Evolutionary conservation across 2,888 invertebrate genomes (phyloP), one percentile per base, ranked within the genome.

Genomic region (Seira musarum): DNA sequence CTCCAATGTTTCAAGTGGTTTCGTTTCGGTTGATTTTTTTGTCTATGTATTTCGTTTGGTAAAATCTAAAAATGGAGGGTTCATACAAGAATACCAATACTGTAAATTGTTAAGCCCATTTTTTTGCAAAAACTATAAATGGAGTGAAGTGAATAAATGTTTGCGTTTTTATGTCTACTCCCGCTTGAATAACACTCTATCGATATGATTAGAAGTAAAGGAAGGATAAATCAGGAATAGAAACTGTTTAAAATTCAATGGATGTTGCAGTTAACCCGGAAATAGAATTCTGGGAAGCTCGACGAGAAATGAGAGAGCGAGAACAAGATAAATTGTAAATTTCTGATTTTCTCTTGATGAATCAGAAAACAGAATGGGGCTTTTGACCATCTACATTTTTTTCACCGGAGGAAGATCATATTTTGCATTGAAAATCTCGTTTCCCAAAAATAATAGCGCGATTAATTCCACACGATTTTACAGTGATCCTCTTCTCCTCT

Each of bases 221-320:
- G 53, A 66, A 71, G 78, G 60, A 78, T 46, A 60, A 78, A 78
- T 30, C 30, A 30, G 30, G 30, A 30, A 5, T 30, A 30, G 30
- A 8, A 30, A 30, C 78, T 78, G 71, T 78, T 78, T 78, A 78
- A 78, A 78, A 78, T 78, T 71, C 78, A 71, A 30, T 30, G 30
- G 30, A 30, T 30, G 78, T 80, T 67, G 80, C 81, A 78, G 67
- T 71, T 71, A 78, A 79, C 68, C 84, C 85, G 85, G 85, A 85
- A 85, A 85, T 84, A 84, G 84, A 85, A 83, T 71, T 78, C 78
- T 78, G 78, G 30, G 30, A 30, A 8, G 30, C 30, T 78, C 71
- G 71, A 65, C 70, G 65, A 70, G 70, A 64, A 64, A 69, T 10
- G 21, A 61, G 69, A 64, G 73, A 35, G 46, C 2, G 53, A 69